These are phyloP conservation scores for Stichopus horrens DNA, from an alignment of 53 echinoderm and acorn worm genomes.

Conservation along the genomic window DNA sequence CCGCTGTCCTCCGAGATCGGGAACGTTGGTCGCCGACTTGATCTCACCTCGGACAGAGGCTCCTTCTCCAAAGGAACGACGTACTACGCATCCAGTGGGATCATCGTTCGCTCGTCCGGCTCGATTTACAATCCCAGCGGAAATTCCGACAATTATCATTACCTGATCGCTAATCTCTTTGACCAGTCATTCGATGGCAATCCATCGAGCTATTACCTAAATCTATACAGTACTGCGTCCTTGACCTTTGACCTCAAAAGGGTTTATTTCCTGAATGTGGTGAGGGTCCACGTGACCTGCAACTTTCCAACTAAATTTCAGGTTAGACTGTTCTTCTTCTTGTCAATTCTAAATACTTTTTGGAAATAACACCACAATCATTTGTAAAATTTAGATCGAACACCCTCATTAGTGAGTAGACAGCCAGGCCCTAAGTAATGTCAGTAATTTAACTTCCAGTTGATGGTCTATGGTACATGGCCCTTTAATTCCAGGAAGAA, in stretches of 20 bases:
- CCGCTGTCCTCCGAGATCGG: slow-evolving; percentile 69
- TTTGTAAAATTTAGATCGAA: no score
- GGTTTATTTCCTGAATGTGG: slow-evolving; percentile 65
- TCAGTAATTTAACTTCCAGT: no score
- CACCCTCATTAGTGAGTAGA: no score
- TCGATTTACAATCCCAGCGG: background rate
- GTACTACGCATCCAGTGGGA: slow-evolving; percentile 3
- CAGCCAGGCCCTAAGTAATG: no score
- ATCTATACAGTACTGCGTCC: slow-evolving; percentile 28
- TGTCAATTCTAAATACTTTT: background rate
- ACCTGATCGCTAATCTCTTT: slow-evolving; percentile 70
- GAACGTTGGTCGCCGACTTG: slow-evolving; percentile 71
- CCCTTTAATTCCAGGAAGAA: no score
- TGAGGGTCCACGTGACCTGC: slow-evolving; percentile 75
- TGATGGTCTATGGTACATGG: no score
- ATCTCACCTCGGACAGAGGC: slow-evolving; percentile 41
- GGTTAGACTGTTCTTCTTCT: slow-evolving; percentile 38
- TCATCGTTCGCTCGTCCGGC: background rate
- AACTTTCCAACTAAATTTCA: slow-evolving; percentile 60
- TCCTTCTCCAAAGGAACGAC: slow-evolving; percentile 18
- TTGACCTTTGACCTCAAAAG: slow-evolving; percentile 64
- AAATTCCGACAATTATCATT: slow-evolving; percentile 47
- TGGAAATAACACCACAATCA: background rate
- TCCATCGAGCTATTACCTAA: slow-evolving; percentile 53
- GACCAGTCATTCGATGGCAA: slow-evolving; percentile 64